Evolutionary conservation across 2,888 invertebrate species (phyloP).

Genomic region (Lepas anatifera): DNA sequence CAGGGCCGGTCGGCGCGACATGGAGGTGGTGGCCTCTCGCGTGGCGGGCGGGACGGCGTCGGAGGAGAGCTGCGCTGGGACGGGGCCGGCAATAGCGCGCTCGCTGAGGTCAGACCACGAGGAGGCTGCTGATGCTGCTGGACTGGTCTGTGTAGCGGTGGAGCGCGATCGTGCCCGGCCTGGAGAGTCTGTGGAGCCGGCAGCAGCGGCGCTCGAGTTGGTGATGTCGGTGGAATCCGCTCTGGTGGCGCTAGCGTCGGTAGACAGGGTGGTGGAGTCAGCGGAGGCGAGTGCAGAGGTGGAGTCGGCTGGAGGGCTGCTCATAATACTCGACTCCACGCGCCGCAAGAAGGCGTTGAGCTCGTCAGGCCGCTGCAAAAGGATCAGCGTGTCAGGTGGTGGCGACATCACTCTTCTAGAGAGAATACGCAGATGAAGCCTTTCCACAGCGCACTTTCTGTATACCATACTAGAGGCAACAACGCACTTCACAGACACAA

Average conservation of each 20-base stretch:
- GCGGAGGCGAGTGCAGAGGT: background rate
- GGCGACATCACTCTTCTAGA: background rate
- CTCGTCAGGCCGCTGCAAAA: background rate
- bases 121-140: background rate
- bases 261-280: background rate
- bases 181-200: background rate
- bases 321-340: background rate
- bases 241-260: background rate
- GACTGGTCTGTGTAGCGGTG: background rate
- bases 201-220: background rate
- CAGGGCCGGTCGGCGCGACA: constrained; percentile 3
- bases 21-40: constrained; percentile 5
- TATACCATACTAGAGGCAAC: no score
- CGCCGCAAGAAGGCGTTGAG: background rate
- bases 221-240: no score
- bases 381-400: background rate
- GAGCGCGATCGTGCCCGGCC: background rate
- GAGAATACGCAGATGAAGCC: no score
- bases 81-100: background rate
- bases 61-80: no score
- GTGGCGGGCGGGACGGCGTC: background rate
- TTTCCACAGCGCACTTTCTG: no score
- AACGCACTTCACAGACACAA: no score
- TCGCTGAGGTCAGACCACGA: constrained; percentile 8
- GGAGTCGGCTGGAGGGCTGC: background rate